Conservation (phyloP, 2,113 vertebrate species). For the Brachypodius melanocephalos region DNA sequence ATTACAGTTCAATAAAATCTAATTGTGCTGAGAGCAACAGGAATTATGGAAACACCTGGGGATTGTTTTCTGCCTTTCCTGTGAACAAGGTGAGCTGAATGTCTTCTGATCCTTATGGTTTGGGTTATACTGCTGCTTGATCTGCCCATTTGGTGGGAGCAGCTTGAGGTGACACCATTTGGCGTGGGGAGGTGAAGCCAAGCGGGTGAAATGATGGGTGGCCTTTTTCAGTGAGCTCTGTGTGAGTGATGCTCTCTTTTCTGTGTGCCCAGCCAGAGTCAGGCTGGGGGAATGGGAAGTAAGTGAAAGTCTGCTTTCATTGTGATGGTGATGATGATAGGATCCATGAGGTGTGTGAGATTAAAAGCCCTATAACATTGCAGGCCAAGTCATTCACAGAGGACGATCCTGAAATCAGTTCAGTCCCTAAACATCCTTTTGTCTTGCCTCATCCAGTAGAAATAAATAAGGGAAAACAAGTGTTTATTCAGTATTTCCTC, state of each 20-base stretch:
- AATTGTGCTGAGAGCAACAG: background rate
- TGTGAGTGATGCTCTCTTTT: slow-evolving; percentile 57
- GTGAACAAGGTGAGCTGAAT: background rate
- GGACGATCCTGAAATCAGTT: slow-evolving; percentile 32
- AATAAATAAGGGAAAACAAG: slow-evolving; percentile 58
- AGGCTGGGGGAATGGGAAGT: slow-evolving; percentile 59
- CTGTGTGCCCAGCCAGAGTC: background rate
- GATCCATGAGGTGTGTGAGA: background rate
- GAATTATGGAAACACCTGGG: background rate
- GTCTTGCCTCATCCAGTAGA: slow-evolving; percentile 49
- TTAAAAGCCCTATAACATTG: background rate
- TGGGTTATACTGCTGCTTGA: background rate
- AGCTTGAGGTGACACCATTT: background rate
- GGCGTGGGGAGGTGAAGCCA: background rate
- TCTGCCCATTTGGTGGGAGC: rapidly evolving
- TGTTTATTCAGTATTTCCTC: slow-evolving; percentile 63
- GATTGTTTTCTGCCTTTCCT: background rate
- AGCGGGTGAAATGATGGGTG: background rate
- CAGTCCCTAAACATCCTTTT: slow-evolving; percentile 55
- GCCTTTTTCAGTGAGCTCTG: background rate
- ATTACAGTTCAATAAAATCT: slow-evolving; percentile 52
- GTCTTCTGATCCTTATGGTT: background rate
- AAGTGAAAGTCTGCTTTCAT: slow-evolving; percentile 72
- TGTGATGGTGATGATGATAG: slow-evolving; percentile 50
- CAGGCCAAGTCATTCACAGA: background rate